phyloP scores from a whole-genome alignment of 2,888 invertebrate genomes.

The Blastobasis lacticolella region DNA sequence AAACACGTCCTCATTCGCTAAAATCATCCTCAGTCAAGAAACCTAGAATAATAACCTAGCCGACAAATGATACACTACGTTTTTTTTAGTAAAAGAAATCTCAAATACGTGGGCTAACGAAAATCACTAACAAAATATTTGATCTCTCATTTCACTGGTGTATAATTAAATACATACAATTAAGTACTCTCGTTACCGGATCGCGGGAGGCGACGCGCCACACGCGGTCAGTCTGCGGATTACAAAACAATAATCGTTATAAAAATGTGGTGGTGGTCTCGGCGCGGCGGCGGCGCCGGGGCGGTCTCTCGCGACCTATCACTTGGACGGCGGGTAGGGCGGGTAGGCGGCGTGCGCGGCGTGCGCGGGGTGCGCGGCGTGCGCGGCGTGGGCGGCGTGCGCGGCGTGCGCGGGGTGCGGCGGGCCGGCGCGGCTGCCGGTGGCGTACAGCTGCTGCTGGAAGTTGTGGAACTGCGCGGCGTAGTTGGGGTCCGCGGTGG shows the following conservation, averaged over 20 bases:
- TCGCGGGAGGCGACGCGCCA: constrained; percentile 4
- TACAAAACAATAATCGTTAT: constrained; percentile 11
- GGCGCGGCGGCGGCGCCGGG: neutral
- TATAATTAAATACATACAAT: constrained; percentile 21
- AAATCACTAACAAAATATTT: constrained; percentile 44
- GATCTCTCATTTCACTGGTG: constrained; percentile 31
- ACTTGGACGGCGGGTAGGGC: neutral
- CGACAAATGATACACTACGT: constrained; percentile 33
- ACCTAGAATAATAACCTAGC: constrained; percentile 35
- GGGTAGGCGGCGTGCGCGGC: neutral
- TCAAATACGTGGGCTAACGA: constrained; percentile 39
- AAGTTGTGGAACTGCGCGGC: constrained; percentile 97
- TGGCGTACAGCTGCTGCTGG: constrained; percentile 95
- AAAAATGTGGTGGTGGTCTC: constrained; percentile 4
- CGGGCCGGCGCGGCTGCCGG: constrained; percentile 66
- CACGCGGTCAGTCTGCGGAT: constrained; percentile 12
- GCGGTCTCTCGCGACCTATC: neutral
- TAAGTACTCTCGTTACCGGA: constrained; percentile 27
- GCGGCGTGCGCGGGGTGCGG: constrained; percentile 61
- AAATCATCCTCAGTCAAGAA: constrained; percentile 52
- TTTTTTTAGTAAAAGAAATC: constrained; percentile 32
- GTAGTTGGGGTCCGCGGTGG: constrained; percentile 92
- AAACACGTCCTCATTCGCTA: constrained; percentile 48
- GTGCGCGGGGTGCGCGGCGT: constrained; percentile 3
- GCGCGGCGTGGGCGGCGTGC: constrained; percentile 24